Evolutionary conservation across 2,797 vertebrate genomes (phyloP), one percentile per base, ranked within the genome.

Genomic region (Phoxinus dragarum): DNA sequence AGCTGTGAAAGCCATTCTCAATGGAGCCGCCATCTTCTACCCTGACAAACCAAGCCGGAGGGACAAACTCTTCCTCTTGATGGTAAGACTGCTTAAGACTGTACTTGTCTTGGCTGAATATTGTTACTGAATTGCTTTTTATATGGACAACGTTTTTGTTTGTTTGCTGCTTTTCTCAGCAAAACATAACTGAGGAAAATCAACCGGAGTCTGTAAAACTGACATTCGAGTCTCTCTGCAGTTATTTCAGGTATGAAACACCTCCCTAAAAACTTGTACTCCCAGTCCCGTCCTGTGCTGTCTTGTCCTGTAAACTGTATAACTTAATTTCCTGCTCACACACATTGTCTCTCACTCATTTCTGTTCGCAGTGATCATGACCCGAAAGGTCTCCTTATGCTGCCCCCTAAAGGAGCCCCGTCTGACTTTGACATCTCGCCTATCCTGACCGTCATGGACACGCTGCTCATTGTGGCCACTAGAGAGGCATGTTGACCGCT

Each of bases 1-100:
- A 92, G 96, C 99, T 2, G 94, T 96, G 80, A 98, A 97, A 84
- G 96, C 97, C 34, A 94, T 99, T 88, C 96, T 99, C 19, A 96
- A 94, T 1, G 98, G 98, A 91, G 98, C 98, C 1, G 97, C 97
- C 36, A 93, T 99, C 92, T 99, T 99, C 91, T 99, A 98, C 92
- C 98, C 98, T 10, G 96, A 98, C 84, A 97, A 98, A 88, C 95
- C 94, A 54, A 93, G 95, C 89, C 94, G 98, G 68, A 92, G 98
- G 54, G 95, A 97, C 86, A 97, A 96, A 88, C 97, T 99, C 87
- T 99, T 99, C 92, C 91, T 96, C 89, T 97, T 99, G 97, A 97
- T 99, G 98, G 98, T 99, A 92, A 91, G 89, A 72, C 16, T 59
- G 4, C 8, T 27, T 27, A 11, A 66, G 23, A 36, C 68, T 64